These are phyloP conservation scores for Lanius ludovicianus DNA, from an alignment of 2,113 vertebrate genomes.

Conservation along the genomic window DNA sequence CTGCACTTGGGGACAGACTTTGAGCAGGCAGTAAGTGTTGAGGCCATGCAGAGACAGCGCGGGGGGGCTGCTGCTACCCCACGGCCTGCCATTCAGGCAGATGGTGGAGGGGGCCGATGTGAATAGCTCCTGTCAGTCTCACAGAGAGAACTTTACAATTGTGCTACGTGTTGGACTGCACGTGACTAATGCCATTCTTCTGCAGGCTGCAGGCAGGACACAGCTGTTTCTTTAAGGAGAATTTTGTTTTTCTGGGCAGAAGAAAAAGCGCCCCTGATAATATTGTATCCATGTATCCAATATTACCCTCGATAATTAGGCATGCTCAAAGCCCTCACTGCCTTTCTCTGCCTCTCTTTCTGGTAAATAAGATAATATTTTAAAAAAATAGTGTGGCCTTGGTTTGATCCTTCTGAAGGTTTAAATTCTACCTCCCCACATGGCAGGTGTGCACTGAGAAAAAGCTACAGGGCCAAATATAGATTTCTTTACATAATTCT, in stretches of 20 bases:
- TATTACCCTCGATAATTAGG: background rate
- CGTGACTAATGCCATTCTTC: slow-evolving; percentile 72
- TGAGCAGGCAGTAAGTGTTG: slow-evolving; percentile 21
- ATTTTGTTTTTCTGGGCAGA: background rate
- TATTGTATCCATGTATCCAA: background rate
- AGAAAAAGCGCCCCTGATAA: background rate
- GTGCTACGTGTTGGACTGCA: slow-evolving; percentile 69
- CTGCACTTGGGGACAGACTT: slow-evolving; percentile 42
- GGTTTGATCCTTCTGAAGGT: background rate
- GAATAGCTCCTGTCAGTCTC: slow-evolving; percentile 76
- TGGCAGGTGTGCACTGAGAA: background rate
- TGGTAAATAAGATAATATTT: background rate
- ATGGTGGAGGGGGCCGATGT: slow-evolving; percentile 65
- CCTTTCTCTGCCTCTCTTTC: background rate
- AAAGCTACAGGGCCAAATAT: background rate
- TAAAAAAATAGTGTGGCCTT: background rate
- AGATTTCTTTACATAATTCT: background rate
- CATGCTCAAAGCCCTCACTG: background rate
- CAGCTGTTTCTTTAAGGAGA: slow-evolving; percentile 67
- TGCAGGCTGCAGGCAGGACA: slow-evolving; percentile 57
- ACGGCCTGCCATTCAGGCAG: slow-evolving; percentile 73
- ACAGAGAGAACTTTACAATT: slow-evolving; percentile 67
- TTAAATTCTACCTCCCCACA: background rate
- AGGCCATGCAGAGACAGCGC: background rate
- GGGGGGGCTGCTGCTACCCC: slow-evolving; percentile 48